Base-by-base conservation (phyloP, 2,113 vertebrate genomes). In the Lycaon pictus region DNA sequence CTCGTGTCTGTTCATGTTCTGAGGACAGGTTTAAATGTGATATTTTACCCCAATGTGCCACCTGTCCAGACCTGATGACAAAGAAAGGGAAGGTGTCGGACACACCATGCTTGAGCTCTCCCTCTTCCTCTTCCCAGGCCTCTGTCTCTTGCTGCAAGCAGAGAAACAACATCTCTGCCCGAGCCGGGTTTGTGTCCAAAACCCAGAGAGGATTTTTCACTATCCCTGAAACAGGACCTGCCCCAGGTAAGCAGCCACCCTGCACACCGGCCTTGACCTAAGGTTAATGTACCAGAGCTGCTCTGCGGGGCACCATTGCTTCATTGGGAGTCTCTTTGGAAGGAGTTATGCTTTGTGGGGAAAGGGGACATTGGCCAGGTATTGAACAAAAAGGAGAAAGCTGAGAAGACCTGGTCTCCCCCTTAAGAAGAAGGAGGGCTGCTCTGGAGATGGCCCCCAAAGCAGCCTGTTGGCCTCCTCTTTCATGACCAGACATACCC, bases 111-210 rank as follows among this genome's bases (percentile, higher is more conserved):
- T 11, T 83, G 4, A 85, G 90, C n/a, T 43, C 67, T 93, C 13
- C 25, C 74, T 23, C 60, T 60, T 7, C 58, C 58, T 56, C 11
- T 11, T 72, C 19, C 1, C 60, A 99, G 99, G 98, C 98, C 95
- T 98, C 96, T 3, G 22, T 89, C 56, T 43, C 10, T 27, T 97
- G 74, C 13, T 98, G 98, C 98, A 97, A 98, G 91, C 98, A 96
- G 90, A 98, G 89, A 74, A 98, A 94, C 69, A 95, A 96, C 0
- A 15, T 97, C 74, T 98, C 96, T 5, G 98, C 98, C 65, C 98
- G 98, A 79, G 97, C 98, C 0, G 96, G 98, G 67, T 99, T 99
- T 96, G 62, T 98, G 35, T 99, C 99, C 48, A 99, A 97, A 98
- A 98, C 99, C 7, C 89, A 92, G 88, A 97, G 98, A 23, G 90